Base-by-base conservation (phyloP, 2,888 invertebrate species). In the Anticlea derivata region DNA sequence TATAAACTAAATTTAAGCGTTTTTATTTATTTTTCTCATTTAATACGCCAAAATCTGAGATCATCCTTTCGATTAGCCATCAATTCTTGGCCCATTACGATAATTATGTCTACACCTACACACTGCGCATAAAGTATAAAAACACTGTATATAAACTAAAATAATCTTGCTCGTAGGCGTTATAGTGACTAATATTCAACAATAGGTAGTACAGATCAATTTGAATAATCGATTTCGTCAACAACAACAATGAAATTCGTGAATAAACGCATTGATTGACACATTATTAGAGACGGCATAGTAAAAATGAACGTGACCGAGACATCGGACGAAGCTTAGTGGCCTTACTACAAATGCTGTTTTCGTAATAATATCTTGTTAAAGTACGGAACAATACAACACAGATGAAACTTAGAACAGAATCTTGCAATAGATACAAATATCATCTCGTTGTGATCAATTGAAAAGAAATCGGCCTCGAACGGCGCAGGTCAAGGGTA, bases 401-500 rank as follows among this genome's bases (percentile, higher is more conserved):
- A 27, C 31, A 30, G 13, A 59, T 38, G 26, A 50, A 43, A 38
- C 38, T 51, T 55, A 35, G 44, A 50, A 54, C 40, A 58, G 48
- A 62, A 55, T 63, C 12, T 56, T 56, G 58, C 60, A 51, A 55
- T 58, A 50, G 51, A 46, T 23, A 46, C 35, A 57, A 53, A 64
- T 56, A 60, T 58, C 41, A 55, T 55, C 50, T 34, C 40, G 48
- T 54, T 57, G 55, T 64, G 52, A 66, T 60, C 56, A 63, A 62
- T 60, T 60, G 38, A 58, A 62, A 65, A 62, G 67, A 62, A 65
- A 66, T 58, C 65, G 54, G 45, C 68, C 65, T 70, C 61, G 57
- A 45, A 50, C 35, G 29, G 62, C 48, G 12, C 63, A 51, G 69
- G 68, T 69, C 73, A 74, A 68, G 73, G 65, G 53, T 57, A 55